Conservation (phyloP, 1,140 invertebrate species). For the Zaprionus capensis region DNA sequence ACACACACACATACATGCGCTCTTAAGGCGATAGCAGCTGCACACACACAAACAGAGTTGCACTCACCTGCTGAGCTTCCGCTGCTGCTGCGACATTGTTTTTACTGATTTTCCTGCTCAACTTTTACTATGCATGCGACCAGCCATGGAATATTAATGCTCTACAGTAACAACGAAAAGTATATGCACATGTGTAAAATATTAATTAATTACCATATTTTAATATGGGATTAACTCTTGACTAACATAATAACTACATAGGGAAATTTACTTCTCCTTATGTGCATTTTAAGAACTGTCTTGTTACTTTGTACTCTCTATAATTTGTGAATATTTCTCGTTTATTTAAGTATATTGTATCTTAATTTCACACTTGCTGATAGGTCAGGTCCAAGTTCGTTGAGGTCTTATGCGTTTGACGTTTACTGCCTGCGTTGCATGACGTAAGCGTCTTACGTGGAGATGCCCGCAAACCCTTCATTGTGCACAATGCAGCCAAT, state of each 20-base stretch:
- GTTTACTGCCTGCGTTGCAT: not conserved
- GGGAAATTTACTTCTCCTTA: not conserved
- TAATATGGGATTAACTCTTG: not conserved
- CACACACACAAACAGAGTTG: constrained; percentile 7
- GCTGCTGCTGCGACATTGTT: constrained; percentile 45
- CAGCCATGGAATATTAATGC: constrained; percentile 25
- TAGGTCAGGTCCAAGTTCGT: not conserved
- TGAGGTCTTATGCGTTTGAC: not conserved
- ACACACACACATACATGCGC: not conserved
- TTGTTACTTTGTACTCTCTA: not conserved
- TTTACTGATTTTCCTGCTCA: constrained; percentile 39
- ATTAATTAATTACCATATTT: not conserved
- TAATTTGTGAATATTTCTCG: not conserved
- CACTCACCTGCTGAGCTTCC: constrained; percentile 22
- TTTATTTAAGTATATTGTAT: not conserved
- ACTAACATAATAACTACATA: not conserved
- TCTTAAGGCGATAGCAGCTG: constrained; percentile 1
- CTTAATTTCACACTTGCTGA: not conserved
- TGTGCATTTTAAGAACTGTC: not conserved
- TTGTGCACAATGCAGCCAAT: constrained; percentile 41
- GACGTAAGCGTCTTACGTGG: constrained; percentile 9
- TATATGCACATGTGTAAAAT: not conserved
- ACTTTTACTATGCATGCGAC: constrained; percentile 22
- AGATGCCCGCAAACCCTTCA: constrained; percentile 18
- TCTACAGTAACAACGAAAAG: constrained; percentile 13